Evolutionary conservation across 2,113 vertebrate genomes (phyloP).

Genomic region (Argyrosomus japonicus): DNA sequence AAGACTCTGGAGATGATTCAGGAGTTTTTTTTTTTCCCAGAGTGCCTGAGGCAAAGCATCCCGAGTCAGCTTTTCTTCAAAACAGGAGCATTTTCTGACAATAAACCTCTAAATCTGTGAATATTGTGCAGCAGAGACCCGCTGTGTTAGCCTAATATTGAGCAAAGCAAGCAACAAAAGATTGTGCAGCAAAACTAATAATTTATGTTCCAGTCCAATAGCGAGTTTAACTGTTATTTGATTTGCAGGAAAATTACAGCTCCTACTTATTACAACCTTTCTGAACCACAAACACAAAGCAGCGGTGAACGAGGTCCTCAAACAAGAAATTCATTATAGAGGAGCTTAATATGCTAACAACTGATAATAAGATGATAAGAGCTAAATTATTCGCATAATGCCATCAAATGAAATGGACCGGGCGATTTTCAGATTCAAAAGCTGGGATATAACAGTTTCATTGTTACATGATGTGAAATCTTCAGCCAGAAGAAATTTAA

Average conservation of each 20-base stretch:
- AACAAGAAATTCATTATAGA: background rate
- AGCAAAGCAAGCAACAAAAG: slow-evolving; percentile 9
- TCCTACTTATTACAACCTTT: background rate
- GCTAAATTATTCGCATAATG: background rate
- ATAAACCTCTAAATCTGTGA: slow-evolving; percentile 26
- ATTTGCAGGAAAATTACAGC: background rate
- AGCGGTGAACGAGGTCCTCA: background rate
- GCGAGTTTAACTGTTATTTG: background rate
- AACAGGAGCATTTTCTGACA: slow-evolving; percentile 41
- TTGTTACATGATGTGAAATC: slow-evolving; percentile 3
- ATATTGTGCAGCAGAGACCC: slow-evolving; percentile 11
- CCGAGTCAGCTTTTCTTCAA: slow-evolving; percentile 29
- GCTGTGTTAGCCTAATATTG: slow-evolving; percentile 2
- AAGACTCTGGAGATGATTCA: slow-evolving; percentile 37
- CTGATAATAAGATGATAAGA: background rate
- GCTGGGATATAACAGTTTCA: background rate
- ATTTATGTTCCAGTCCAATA: background rate
- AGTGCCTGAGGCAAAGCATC: slow-evolving; percentile 41
- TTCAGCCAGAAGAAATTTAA: background rate
- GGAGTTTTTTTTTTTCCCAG: slow-evolving; percentile 2
- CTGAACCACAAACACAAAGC: background rate
- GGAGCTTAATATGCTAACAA: background rate
- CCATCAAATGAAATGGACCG: background rate
- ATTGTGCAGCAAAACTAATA: background rate
- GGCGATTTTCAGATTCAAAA: slow-evolving; percentile 23